phyloP scores from a whole-genome alignment of 1,140 invertebrate species.

The Bombus affinis region DNA sequence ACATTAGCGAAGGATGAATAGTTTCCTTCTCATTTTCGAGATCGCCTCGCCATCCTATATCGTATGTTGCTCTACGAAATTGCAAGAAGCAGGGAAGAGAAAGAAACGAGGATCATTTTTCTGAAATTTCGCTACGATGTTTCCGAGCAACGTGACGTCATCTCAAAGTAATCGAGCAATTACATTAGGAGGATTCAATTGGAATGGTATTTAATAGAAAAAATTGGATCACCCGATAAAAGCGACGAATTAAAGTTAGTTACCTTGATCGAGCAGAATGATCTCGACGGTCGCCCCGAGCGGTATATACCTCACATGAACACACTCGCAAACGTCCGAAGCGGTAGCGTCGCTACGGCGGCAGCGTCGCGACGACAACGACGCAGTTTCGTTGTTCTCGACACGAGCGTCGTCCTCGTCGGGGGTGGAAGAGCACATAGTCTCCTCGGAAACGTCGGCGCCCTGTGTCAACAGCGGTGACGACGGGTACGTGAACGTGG shows the following conservation, averaged over 20 bases:
- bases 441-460: conserved; percentile 82
- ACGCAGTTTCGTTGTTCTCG: conserved; percentile 52
- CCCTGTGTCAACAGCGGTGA: conserved; percentile 87
- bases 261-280: conserved; percentile 88
- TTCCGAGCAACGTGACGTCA: too few relatives aligned
- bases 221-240: neutral
- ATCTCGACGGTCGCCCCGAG: conserved; percentile 86
- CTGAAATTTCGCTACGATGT: too few relatives aligned
- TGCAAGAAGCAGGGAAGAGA: too few relatives aligned
- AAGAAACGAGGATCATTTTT: neutral
- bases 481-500: conserved; percentile 87
- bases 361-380: conserved; percentile 55
- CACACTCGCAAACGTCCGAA: conserved; percentile 84
- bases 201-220: neutral
- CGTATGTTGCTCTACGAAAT: neutral
- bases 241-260: neutral
- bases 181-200: neutral
- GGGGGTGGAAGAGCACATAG: conserved; percentile 80
- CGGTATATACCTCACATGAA: conserved; percentile 85
- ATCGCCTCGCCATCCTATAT: neutral
- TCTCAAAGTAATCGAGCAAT: neutral
- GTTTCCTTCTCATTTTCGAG: neutral
- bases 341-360: conserved; percentile 77
- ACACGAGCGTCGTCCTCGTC: conserved; percentile 34
- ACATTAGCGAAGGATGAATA: neutral